phyloP scores from a whole-genome alignment of 2,888 invertebrate genomes.

The Andrena hattorfiana region DNA sequence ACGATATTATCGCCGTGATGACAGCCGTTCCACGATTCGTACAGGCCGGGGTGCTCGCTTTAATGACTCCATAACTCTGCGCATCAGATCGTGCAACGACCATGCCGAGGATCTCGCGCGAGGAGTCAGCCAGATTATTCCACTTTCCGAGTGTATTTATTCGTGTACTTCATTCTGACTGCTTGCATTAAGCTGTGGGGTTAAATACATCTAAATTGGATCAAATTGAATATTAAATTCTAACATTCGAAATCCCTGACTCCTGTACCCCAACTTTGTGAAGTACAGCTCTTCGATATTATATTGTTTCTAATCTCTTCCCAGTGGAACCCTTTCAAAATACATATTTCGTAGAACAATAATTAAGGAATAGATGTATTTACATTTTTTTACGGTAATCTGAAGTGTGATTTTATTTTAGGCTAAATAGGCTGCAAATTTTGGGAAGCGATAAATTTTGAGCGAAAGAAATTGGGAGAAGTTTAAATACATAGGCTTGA shows the following conservation, averaged over 20 bases:
- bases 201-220: neutral
- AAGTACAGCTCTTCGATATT: too few relatives aligned
- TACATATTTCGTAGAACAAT: too few relatives aligned
- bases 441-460: too few relatives aligned
- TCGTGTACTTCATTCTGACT: neutral
- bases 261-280: too few relatives aligned
- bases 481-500: too few relatives aligned
- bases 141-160: slow-evolving; percentile 8
- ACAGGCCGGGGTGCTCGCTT: slow-evolving; percentile 9
- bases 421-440: too few relatives aligned
- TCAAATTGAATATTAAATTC: neutral
- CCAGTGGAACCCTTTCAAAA: too few relatives aligned
- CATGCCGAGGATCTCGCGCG: neutral
- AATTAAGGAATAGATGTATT: too few relatives aligned
- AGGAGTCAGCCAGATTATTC: neutral
- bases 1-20: slow-evolving; percentile 49
- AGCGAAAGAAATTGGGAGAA: too few relatives aligned
- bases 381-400: too few relatives aligned
- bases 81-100: slow-evolving; percentile 3
- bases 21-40: slow-evolving; percentile 39
- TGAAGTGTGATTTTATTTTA: too few relatives aligned
- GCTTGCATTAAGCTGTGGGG: neutral
- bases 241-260: neutral
- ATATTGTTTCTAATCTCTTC: too few relatives aligned
- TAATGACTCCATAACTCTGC: slow-evolving; percentile 33